Evolutionary conservation across 2,113 vertebrate genomes (phyloP), one percentile per base, ranked within the genome.

Genomic region (Neolamprologus sp.): DNA sequence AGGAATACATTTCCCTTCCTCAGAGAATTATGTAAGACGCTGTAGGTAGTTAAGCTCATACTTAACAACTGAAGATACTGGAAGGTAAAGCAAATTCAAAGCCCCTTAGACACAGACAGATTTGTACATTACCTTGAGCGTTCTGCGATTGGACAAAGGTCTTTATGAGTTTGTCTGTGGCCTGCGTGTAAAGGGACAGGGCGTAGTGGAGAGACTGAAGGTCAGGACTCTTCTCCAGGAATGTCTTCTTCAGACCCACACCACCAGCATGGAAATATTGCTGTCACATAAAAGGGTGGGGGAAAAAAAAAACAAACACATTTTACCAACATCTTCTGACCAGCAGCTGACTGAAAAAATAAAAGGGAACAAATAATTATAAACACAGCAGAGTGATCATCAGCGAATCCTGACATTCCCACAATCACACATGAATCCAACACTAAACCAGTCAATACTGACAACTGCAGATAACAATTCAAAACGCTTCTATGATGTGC

Each of bases 211-310:
- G 96, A 1, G 99, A 99, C 94, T 96, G 98, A 78, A 99, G 96
- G 92, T 99, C 98, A 0, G 98, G 98, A 88, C 98, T 99, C 93
- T 99, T 99, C 96, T 99, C 99, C 95, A 99, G 93, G 95, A 99
- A 99, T 0, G 98, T 99, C 88, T 99, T 99, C 95, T 99, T 99
- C 87, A 99, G 97, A 65, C 99, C 99, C 68, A 99, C 98, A 0
- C 98, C 99, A 0, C 98, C 99, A 0, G 98, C 98, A 4, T 99
- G 99, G 96, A 99, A 99, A 87, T 99, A 99, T 99, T 99, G 99
- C 99, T 99, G 21, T 49, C 4, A 82, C 7, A 80, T 33, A 57
- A 7, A 86, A 58, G 90, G 21, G 4, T 1, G 54, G 26, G 42
- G 10, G 0, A 1, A 5, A 1, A 23, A 51, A 4, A 17, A 16